Base-by-base conservation (phyloP, 2,888 invertebrate genomes). In the Oligia strigilis region DNA sequence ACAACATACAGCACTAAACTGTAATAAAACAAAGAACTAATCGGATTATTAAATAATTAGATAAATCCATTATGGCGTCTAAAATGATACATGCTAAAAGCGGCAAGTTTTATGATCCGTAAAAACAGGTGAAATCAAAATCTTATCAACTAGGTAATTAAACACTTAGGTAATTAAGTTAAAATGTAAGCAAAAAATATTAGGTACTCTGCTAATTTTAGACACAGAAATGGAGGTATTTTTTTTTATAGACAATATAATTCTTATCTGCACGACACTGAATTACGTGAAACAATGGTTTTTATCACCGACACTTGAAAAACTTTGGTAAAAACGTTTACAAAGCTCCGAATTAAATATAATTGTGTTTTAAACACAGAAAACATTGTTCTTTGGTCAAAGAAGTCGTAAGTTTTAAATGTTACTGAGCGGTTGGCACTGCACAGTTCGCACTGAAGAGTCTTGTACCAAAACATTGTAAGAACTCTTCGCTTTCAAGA, bases 391-490 rank as follows among this genome's bases (percentile, higher is more conserved):
- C 4, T 19, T 43, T 11, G 17, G 9, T 52, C 13, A 40, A 65
- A 49, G 58, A 49, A 40, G 11, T 17, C 1, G 17, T 13, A 36
- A 36, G 4, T 23, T 67, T 29, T 1, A n/a, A 65, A 49, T 40
- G 4, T 62, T 43, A 84, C 74, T 70, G 81, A 46, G 49, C 72
- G 66, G 14, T 75, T 77, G 66, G 60, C 52, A n/a, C 14, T 29
- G 29, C 55, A 11, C 46, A 49, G 23, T 49, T 75, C 14, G 14
- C 1, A 3, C 49, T 23, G 11, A 65, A 87, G 65, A 29, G 62
- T 55, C 9, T 71, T 84, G 80, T 81, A 87, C 85, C 87, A 86
- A 78, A 90, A 90, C 87, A 90, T 88, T 85, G 58, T 83, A 78
- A 90, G 87, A 89, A 69, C 86, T 84, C 82, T 86, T 85, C 69